Conservation (phyloP, 1,140 invertebrate species). For the Psix sp. region DNA sequence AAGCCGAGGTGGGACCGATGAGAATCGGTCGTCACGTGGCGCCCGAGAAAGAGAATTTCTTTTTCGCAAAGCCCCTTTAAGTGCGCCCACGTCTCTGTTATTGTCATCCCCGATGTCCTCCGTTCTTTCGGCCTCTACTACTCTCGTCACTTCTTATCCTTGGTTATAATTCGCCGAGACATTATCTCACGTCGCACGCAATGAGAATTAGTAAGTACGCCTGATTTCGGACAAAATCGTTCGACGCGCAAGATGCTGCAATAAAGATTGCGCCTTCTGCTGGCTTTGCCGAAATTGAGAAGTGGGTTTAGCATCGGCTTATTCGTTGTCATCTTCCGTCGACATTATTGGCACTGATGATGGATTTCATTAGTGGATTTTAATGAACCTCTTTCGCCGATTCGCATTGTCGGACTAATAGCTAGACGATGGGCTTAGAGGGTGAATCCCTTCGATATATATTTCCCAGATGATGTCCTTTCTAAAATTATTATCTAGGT, state of each 20-base stretch:
- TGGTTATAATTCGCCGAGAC: constrained; percentile 26
- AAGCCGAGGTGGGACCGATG: constrained; percentile 47
- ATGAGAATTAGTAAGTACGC: constrained; percentile 71
- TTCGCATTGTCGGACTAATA: neutral
- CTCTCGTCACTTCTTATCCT: constrained; percentile 2
- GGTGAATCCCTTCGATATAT: too few species aligned
- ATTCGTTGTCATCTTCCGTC: constrained; percentile 1
- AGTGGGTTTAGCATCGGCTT: constrained; percentile 39
- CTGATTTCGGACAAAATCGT: constrained; percentile 39
- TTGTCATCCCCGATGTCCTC: constrained; percentile 43
- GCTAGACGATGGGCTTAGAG: too few species aligned
- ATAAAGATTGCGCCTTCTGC: constrained; percentile 29
- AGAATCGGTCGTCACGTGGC: constrained; percentile 55
- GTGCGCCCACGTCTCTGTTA: constrained; percentile 48
- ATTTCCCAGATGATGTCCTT: too few species aligned
- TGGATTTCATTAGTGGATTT: constrained; percentile 50
- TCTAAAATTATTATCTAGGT: too few species aligned
- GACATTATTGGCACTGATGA: constrained; percentile 43
- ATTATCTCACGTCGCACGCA: constrained; percentile 70
- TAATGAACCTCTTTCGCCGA: constrained; percentile 35
- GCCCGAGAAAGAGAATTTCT: constrained; percentile 43
- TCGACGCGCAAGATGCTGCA: constrained; percentile 30
- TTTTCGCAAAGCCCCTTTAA: constrained; percentile 48
- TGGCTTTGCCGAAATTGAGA: constrained; percentile 31
- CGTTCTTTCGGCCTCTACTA: constrained; percentile 26